A percentile compares a stretch with the other conserved stretches of the same genome.
Conservation (phyloP, 2,113 vertebrate species). For the Prietella phreatophila region DNA sequence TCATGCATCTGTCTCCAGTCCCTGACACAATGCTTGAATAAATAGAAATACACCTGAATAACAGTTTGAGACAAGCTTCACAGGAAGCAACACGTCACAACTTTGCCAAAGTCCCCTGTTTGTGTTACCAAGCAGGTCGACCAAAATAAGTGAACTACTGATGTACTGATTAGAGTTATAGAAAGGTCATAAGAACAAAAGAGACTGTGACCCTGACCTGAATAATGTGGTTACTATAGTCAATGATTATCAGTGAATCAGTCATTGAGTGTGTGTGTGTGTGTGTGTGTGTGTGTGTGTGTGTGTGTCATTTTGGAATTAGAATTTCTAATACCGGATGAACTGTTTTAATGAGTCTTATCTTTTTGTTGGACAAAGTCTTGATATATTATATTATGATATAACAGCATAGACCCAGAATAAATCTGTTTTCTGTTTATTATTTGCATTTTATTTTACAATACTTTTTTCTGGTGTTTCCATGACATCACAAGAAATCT, state of each 20-base stretch:
- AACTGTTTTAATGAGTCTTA: background rate
- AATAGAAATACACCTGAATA: background rate
- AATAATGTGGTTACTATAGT: background rate
- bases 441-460: background rate
- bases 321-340: background rate
- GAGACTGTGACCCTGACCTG: background rate
- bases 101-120: background rate
- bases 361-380: background rate
- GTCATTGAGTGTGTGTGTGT: background rate
- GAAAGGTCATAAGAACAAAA: background rate
- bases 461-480: background rate
- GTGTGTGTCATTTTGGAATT: background rate
- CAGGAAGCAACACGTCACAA: too few relatives aligned
- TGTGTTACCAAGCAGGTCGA: background rate
- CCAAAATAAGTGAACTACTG: background rate
- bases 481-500: background rate
- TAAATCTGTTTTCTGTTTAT: background rate
- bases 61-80: background rate
- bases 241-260: background rate
- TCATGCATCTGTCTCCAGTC: too few relatives aligned
- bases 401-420: background rate
- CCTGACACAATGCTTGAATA: background rate
- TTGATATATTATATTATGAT: background rate
- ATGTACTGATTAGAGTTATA: background rate
- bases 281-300: background rate